Evolutionary conservation across 2,113 vertebrate genomes (phyloP), one percentile per base, ranked within the genome.

Genomic region (Sinosuthora webbiana): DNA sequence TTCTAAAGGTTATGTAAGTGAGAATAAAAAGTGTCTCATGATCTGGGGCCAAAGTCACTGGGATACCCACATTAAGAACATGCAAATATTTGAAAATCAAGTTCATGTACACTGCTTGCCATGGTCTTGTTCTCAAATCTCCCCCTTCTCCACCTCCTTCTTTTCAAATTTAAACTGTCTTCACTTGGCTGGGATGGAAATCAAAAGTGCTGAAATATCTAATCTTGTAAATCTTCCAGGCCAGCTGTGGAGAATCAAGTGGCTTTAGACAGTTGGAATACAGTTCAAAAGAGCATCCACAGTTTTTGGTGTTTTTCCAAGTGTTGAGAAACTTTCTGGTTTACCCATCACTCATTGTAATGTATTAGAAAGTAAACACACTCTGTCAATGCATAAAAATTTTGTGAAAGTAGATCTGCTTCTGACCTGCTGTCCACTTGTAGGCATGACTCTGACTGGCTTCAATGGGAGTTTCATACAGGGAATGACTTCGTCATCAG

Each of bases 191-290:
- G 68, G 74, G 44, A 84, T 35, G 59, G 56, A 84, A 96, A 87
- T 90, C 55, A 94, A 91, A 94, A 95, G 89, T 91, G 83, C 56
- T 91, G 91, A 97, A 94, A 92, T 86, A 83, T 52, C 44, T 81
- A 85, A 78, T 89, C 57, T 90, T 95, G 63, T 81, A 79, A 91
- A 80, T 87, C 64, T 91, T 96, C 81, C 79, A 94, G 59, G 45
- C 91, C 97, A 96, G 87, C 94, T 97, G 95, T 76, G 65, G 47
- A 83, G 42, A 92, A 96, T 96, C 95, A 96, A 92, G 57, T 80
- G 65, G 44, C 62, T 95, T 93, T 87, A 93, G 80, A 92, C 68
- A 83, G 62, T 64, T 95, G 77, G 80, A 94, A 85, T 75, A 89
- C 7, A 80, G 70, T 96, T 95, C 93, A 87, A 88, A 95, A 95